phyloP scores from a whole-genome alignment of 30 jellyfish, hydroid and myxozoan species.

The Pseudorhiza aurosa region DNA sequence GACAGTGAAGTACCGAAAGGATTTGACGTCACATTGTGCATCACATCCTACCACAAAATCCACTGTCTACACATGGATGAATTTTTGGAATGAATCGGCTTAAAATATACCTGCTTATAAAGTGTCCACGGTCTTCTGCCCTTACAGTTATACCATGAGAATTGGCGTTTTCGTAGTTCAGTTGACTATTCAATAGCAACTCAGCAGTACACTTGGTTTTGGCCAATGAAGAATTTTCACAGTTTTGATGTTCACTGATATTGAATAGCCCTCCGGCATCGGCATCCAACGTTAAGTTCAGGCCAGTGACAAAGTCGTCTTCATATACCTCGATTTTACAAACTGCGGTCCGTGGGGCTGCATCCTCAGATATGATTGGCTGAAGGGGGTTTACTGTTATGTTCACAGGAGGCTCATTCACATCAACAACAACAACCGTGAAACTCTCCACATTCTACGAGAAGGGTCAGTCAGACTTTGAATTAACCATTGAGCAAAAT shows the following conservation, averaged over 20 bases:
- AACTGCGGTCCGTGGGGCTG: slow-evolving; percentile 66
- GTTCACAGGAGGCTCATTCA: slow-evolving; percentile 79
- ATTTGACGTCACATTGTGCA: too few species aligned
- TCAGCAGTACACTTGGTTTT: slow-evolving; percentile 56
- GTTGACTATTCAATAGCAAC: slow-evolving; percentile 44
- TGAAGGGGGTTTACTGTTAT: slow-evolving; percentile 46
- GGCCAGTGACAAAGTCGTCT: slow-evolving; percentile 51
- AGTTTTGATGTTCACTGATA: slow-evolving; percentile 17
- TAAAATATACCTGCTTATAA: slow-evolving; percentile 17
- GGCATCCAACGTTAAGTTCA: slow-evolving; percentile 68
- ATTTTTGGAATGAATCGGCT: too few species aligned
- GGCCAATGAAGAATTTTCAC: slow-evolving; percentile 26
- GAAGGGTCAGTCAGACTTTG: background rate
- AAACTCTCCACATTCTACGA: slow-evolving; percentile 37
- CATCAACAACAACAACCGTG: slow-evolving; percentile 55
- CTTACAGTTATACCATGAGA: slow-evolving; percentile 18
- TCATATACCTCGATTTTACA: slow-evolving; percentile 73
- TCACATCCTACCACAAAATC: too few species aligned
- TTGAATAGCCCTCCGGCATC: slow-evolving; percentile 64
- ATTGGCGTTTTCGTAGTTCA: slow-evolving; percentile 62
- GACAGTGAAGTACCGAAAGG: too few species aligned
- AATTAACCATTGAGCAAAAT: too few species aligned
- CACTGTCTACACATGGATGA: too few species aligned
- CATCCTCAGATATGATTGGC: slow-evolving; percentile 60
- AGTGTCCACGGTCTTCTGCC: slow-evolving; percentile 67